Base-by-base conservation (phyloP, 1,140 invertebrate genomes). In the Centruroides sculpturatus region DNA sequence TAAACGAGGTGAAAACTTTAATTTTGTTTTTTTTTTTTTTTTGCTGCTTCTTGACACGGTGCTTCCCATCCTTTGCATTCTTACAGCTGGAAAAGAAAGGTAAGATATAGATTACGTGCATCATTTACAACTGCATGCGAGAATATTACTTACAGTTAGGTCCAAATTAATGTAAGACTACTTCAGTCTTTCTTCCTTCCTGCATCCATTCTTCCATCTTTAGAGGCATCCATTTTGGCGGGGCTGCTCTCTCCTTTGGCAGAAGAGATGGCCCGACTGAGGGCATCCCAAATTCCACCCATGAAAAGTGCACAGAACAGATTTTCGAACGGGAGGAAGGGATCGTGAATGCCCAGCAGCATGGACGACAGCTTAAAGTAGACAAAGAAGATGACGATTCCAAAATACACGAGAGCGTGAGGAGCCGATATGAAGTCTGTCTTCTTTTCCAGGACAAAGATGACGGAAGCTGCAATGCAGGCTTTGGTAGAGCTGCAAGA, bases 311-410 rank as follows among this genome's bases (percentile, higher is more conserved):
- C 90, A 73, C 93, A 98, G 76, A 92, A 88, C 35, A 99, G 79
- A 75, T 99, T 99, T 77, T 99, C 96, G 71, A 99, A 94, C 53
- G 96, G 96, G 64, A 94, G 81, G 75, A 99, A 98, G 50, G 95
- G 95, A 81, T 99, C 95, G 69, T 95, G 90, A 69, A 99, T 97
- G 60, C 93, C 91, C 62, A 99, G 78, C 35, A 99, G 75, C 66
- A 98, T 86, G 9, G 93, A 95, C 9, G 93, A 97, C 35, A 99
- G 73, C 82, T 98, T 97, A 76, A 98, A 98, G 77, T 98, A 98
- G 13, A 98, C 89, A 72, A 98, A 95, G 82, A 98, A 98, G 66
- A 95, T 92, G 13, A 98, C 92, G 67, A 98, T 92, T 66, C 92
- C 92, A 71, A 98, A 94, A 78, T 98, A 98, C 54, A 98, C 90